A percentile compares a stretch with the other conserved stretches of the same genome.
These are phyloP conservation scores for Sciurus carolinensis DNA, from an alignment of 2,797 vertebrate species.

Conservation along the genomic window DNA sequence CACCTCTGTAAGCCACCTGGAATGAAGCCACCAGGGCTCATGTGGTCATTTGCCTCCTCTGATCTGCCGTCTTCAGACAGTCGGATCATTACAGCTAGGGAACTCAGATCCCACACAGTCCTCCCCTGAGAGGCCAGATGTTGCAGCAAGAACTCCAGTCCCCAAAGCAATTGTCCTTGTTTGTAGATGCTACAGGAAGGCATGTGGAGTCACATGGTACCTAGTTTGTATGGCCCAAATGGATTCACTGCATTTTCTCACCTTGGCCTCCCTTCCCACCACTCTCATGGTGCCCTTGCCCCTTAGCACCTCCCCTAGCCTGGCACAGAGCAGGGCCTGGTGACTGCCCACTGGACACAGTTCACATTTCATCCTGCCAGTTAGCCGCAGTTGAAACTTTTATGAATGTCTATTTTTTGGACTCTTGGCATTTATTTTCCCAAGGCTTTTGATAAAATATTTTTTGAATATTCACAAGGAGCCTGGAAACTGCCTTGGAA, in stretches of 20 bases:
- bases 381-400: background rate
- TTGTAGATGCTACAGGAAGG: background rate
- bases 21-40: background rate
- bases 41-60: background rate
- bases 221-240: background rate
- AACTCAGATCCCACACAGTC: too few species aligned
- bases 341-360: background rate
- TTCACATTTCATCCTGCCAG: background rate
- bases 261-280: background rate
- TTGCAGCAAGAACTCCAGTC: background rate
- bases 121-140: background rate
- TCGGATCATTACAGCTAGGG: background rate
- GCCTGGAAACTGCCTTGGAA: slow-evolving; percentile 19
- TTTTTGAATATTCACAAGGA: slow-evolving; percentile 10
- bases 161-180: background rate
- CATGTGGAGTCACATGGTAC: background rate
- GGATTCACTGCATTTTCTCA: rapidly evolving
- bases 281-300: rapidly evolving
- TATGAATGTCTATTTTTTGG: background rate
- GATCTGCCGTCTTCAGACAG: background rate
- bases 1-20: background rate
- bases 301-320: background rate
- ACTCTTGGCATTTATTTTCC: background rate
- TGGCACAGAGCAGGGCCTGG: background rate
- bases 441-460: slow-evolving; percentile 17